Percentiles rank a stretch among this genome's conserved stretches.
phyloP scores from a whole-genome alignment of 2,113 vertebrate species.

The Acrocephalus kingi region DNA sequence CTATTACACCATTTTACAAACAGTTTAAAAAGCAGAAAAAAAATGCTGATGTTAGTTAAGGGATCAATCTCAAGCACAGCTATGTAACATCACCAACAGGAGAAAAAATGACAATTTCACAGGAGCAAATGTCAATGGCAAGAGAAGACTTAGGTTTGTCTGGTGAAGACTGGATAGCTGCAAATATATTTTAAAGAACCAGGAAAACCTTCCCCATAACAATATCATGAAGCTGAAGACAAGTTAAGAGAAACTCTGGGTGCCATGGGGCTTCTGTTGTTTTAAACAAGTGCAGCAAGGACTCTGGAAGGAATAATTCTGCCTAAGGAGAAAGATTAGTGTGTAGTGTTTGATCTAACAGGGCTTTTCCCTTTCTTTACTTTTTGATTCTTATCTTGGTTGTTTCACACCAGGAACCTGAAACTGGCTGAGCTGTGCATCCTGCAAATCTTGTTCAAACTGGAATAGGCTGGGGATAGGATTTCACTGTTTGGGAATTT shows the following conservation, averaged over 20 bases:
- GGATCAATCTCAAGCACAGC: neutral
- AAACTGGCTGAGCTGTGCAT: neutral
- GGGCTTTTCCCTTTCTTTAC: slow-evolving; percentile 12
- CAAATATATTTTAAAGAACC: neutral
- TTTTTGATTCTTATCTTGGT: slow-evolving; percentile 37
- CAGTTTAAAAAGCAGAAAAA: neutral
- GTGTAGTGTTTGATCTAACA: neutral
- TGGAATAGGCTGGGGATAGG: neutral
- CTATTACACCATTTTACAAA: neutral
- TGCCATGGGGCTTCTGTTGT: neutral
- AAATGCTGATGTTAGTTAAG: neutral
- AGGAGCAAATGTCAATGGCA: neutral
- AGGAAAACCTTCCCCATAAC: neutral
- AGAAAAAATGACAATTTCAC: neutral
- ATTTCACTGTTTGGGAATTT: neutral
- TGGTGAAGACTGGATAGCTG: neutral
- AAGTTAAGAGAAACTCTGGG: neutral
- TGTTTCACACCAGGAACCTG: slow-evolving; percentile 15
- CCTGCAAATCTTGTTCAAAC: neutral
- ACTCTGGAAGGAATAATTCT: neutral
- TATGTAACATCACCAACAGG: neutral
- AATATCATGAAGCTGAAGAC: neutral
- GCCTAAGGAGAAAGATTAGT: neutral
- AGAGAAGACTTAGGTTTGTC: neutral
- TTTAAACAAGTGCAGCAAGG: neutral